These are phyloP conservation scores for Coregonus sp. DNA, from an alignment of 2,797 vertebrate species.

Conservation along the genomic window DNA sequence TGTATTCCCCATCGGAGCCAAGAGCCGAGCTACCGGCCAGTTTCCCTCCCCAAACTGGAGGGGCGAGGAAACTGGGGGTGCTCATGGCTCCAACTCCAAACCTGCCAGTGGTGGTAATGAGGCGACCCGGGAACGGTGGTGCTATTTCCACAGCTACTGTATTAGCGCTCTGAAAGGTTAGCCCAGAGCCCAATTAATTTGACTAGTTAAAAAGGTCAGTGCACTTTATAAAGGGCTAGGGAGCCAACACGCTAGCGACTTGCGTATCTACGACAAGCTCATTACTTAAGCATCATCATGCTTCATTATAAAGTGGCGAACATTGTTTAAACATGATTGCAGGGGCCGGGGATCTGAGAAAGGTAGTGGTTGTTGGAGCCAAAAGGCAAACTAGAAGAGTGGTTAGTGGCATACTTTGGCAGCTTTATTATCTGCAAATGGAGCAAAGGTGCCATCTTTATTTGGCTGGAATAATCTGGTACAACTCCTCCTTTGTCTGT, in stretches of 20 bases:
- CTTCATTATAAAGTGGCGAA: slow-evolving; percentile 67
- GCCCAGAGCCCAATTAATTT: slow-evolving; percentile 76
- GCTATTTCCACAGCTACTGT: slow-evolving; percentile 59
- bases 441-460: slow-evolving; percentile 6
- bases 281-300: slow-evolving; percentile 73
- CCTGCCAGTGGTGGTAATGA: slow-evolving; percentile 67
- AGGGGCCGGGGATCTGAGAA: slow-evolving; percentile 19
- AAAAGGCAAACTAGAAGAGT: slow-evolving; percentile 25
- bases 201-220: slow-evolving; percentile 80
- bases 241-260: slow-evolving; percentile 54
- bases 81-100: slow-evolving; percentile 51
- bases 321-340: slow-evolving; percentile 69
- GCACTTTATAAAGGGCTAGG: slow-evolving; percentile 69
- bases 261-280: slow-evolving; percentile 56
- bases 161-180: slow-evolving; percentile 73
- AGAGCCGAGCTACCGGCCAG: slow-evolving; percentile 36
- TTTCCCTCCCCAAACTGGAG: slow-evolving; percentile 46
- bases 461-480: too few species aligned
- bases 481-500: not conserved
- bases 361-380: slow-evolving; percentile 12
- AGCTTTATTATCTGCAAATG: not conserved
- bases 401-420: not conserved
- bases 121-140: slow-evolving; percentile 58
- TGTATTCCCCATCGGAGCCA: slow-evolving; percentile 58
- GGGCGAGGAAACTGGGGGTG: slow-evolving; percentile 23